phyloP scores from a whole-genome alignment of 1,140 invertebrate species.

The Drosophila teissieri region DNA sequence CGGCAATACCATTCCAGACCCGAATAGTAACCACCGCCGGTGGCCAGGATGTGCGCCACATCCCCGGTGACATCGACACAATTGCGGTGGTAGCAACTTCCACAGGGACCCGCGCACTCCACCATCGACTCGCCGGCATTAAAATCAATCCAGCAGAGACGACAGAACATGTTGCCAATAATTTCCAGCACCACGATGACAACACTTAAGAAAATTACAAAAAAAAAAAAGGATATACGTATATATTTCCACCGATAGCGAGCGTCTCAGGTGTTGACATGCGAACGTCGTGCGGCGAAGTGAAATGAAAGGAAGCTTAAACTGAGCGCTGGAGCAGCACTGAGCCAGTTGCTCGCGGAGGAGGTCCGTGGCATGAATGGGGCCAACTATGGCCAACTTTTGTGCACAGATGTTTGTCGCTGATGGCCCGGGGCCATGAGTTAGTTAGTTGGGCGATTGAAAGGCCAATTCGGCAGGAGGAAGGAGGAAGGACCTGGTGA shows the following conservation, averaged over 20 bases:
- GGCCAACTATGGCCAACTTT: constrained; percentile 26
- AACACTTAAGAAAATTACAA: constrained; percentile 76
- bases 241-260: not conserved
- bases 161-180: constrained; percentile 83
- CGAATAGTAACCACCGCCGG: constrained; percentile 3
- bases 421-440: constrained; percentile 45
- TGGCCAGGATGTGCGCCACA: constrained; percentile 42
- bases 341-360: not conserved
- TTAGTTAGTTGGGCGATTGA: constrained; percentile 63
- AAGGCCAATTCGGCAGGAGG: constrained; percentile 43
- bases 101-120: constrained; percentile 69
- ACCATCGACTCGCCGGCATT: constrained; percentile 42
- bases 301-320: constrained; percentile 19
- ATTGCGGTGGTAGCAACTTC: constrained; percentile 52
- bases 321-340: not conserved
- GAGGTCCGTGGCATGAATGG: not conserved
- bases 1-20: constrained; percentile 77
- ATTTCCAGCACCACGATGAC: constrained; percentile 30
- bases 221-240: constrained; percentile 4
- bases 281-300: constrained; percentile 36
- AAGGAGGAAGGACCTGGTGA: constrained; percentile 3
- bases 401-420: constrained; percentile 34
- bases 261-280: constrained; percentile 67
- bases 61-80: constrained; percentile 67
- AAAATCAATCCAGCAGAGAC: constrained; percentile 83